Evolutionary conservation across 2,888 invertebrate species (phyloP), one percentile per base, ranked within the genome.

Genomic region (Eulithis testata): DNA sequence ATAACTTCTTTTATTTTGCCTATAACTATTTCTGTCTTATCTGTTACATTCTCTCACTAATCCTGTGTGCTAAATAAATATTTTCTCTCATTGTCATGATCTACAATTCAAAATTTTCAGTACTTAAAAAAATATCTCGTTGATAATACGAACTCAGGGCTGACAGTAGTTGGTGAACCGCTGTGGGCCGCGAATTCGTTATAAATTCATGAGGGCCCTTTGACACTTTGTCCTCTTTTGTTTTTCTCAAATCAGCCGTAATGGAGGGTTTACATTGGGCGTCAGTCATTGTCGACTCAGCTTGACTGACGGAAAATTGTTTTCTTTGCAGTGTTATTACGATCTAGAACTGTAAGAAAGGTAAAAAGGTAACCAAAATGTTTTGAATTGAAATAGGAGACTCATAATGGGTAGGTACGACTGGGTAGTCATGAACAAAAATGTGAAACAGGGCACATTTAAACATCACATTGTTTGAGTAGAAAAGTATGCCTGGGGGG

Each of bases 121-220:
- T 40, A 11, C 8, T 5, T 37, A 40, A 49, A 21, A 47, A 49
- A 49, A 49, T 8, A 14, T 40, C 40, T 8, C 40, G 40, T 40
- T 40, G 40, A 40, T 40, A 62, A 62, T 40, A 63, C 63, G 52
- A 45, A 57, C 51, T 44, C 55, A 37, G 47, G 27, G 27, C n/a
- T 56, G 51, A 31, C 49, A 47, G 49, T 63, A 63, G 53, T 63
- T 63, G 49, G 45, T 52, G 47, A 71, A 63, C 53, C 62, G 53
- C 51, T 60, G 60, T 60, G 62, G 68, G 62, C 63, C 70, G 63
- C 71, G 69, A 58, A 69, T 72, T 85, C 83, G 83, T 85, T 85
- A 85, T 71, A 77, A 76, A 85, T 85, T 85, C 83, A 85, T 84
- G 84, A 85, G 81, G 66, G 71, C 65, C 74, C 81, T 79, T 79